Base-by-base conservation (phyloP, 2,888 invertebrate species). In the Euspilapteryx auroguttella region DNA sequence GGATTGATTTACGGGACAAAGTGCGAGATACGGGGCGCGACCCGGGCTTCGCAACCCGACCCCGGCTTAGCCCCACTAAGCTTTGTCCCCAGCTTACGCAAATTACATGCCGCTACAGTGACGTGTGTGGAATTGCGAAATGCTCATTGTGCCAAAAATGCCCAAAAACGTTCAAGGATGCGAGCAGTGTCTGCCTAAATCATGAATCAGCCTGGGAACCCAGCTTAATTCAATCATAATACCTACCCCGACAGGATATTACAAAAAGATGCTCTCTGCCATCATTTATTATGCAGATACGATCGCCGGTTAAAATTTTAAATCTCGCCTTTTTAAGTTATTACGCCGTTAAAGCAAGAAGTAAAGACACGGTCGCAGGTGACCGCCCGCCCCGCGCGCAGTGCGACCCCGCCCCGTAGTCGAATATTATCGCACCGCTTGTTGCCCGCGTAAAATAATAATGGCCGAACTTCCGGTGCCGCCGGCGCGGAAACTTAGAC, bases 381-480 rank as follows among this genome's bases (percentile, higher is more conserved):
- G 12, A 7, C 14, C 15, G 21, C 26, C 3, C 10, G 49, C 50
- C 50, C 11, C 50, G 49, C 50, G 56, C 54, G 62, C 52, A 57
- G 61, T 59, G 61, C 52, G 48, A n/a, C n/a, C n/a, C n/a, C n/a
- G n/a, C n/a, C n/a, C n/a, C n/a, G n/a, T n/a, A n/a, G n/a, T n/a
- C n/a, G 66, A 59, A 68, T 75, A 77, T 77, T 77, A 77, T 77
- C 77, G 75, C 76, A 55, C 75, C 69, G 76, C 75, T 77, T 77
- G 77, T 75, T 69, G 65, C 62, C 69, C 71, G 76, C 76, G 73
- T 77, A 73, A 77, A 77, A 77, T 76, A 75, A 76, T 77, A 77
- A 77, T 76, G 75, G 69, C 54, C 58, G 62, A 77, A 77, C 71
- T 77, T 77, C 79, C 69, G 78, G 75, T 69, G 78, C 78, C 78